Base-by-base conservation (phyloP, 23 tunicate species). In the Ciona savignyi region DNA sequence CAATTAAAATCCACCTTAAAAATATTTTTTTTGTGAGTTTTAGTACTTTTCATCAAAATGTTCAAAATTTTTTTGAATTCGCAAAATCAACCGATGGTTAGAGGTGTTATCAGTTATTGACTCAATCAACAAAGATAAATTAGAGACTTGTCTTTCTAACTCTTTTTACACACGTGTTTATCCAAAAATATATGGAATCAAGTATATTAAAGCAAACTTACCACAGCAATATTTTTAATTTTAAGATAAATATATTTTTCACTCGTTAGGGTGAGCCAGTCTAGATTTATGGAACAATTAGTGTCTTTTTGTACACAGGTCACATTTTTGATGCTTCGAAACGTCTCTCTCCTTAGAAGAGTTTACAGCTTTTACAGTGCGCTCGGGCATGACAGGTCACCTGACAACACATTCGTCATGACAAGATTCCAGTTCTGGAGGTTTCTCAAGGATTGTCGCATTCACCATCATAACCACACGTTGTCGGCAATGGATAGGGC, bases 341-440 rank as follows among this genome's bases (percentile, higher is more conserved):
- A 91, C 68, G 63, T 91, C 32, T 66, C 97, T 3, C 62, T 85
- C 19, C 79, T 91, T 1, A 70, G 97, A 2, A 71, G 97, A 27
- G 91, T 85, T n/a, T 91, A 91, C 77, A 84, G 90, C 51, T 91
- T 91, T 48, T 91, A 91, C 83, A 91, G 97, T 70, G 97, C 86
- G 28, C 79, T 91, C 0, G 97, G 97, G 3, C 97, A 91, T 68
- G 91, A 91, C 66, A 71, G 79, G 6, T 91, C 97, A 1, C 91
- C 84, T 51, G 97, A 91, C 77, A 91, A 91, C 74, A 91, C 97
- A 3, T 91, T 91, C 70, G 97, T 91, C 2, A 91, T 91, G 97
- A 91, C 97, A 27, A 69, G 86, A 25, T 82, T 91, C 66, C 97
- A 91, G 76, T 91, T 91, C 66, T 91, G 97, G 97, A 67, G 97